Percentiles rank a stretch among this genome's conserved stretches.
These are phyloP conservation scores for Muschampia plurimacula DNA, from an alignment of 2,888 invertebrate species.

Conservation along the genomic window DNA sequence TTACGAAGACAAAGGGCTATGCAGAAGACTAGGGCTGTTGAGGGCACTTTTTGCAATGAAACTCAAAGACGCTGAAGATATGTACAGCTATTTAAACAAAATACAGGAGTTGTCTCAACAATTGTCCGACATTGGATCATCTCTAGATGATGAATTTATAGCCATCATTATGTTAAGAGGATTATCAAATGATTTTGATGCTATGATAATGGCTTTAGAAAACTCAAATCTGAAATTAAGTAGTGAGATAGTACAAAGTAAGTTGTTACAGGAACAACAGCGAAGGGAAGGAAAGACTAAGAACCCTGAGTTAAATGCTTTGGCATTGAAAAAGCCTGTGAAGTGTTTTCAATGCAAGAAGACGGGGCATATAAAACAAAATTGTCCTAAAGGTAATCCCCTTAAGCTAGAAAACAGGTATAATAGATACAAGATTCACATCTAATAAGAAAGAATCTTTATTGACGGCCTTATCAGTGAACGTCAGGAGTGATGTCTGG, in stretches of 20 bases:
- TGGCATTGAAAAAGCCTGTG: not conserved
- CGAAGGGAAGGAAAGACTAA: not conserved
- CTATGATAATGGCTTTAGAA: not conserved
- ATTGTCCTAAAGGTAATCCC: not conserved
- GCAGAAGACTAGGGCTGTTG: not conserved
- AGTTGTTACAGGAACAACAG: not conserved
- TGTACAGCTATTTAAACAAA: not conserved
- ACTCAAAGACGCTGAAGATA: not conserved
- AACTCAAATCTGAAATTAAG: not conserved
- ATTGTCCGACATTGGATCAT: not conserved
- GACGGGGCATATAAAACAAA: not conserved
- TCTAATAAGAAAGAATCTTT: not conserved
- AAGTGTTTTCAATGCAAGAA: constrained; percentile 1
- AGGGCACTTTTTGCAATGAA: not conserved
- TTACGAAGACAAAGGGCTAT: not conserved
- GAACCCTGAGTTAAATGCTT: not conserved
- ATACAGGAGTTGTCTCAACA: not conserved
- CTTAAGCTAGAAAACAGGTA: not conserved
- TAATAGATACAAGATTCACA: not conserved
- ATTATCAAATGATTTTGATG: not conserved
- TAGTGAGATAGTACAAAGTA: not conserved
- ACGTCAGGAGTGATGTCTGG: constrained; percentile 5
- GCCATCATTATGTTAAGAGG: not conserved
- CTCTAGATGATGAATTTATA: not conserved
- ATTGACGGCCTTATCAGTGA: constrained; percentile 4